Conservation (phyloP, 2,797 vertebrate species). For the Tiaroga cobitis region DNA sequence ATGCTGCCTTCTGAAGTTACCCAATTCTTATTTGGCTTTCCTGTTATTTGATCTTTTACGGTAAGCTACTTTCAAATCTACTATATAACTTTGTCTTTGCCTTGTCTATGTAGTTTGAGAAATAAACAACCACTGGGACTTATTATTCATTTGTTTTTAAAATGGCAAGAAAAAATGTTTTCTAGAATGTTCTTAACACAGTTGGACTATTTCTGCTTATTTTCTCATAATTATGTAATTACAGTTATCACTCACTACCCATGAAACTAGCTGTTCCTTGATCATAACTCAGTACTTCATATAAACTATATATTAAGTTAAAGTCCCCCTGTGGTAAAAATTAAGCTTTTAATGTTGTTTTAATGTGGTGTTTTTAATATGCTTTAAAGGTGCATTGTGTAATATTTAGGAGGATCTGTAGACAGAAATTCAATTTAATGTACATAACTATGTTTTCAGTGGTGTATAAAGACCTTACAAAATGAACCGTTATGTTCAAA, state of each 20-base stretch:
- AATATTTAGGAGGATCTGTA: too few species aligned
- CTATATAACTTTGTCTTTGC: slow-evolving; percentile 23
- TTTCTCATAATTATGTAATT: not conserved
- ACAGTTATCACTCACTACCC: not conserved
- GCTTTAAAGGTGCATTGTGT: too few species aligned
- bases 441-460: too few species aligned
- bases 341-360: too few species aligned
- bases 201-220: not conserved
- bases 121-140: not conserved
- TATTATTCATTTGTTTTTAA: not conserved
- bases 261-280: not conserved
- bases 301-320: not conserved
- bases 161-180: not conserved
- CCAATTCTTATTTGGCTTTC: slow-evolving; percentile 35
- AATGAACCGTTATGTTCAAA: too few species aligned
- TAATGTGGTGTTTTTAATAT: too few species aligned
- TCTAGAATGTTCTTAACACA: slow-evolving; percentile 5
- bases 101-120: not conserved
- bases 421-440: too few species aligned
- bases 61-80: slow-evolving; percentile 46
- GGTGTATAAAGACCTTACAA: too few species aligned
- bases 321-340: too few species aligned
- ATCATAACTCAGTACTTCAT: not conserved
- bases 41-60: slow-evolving; percentile 39
- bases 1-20: slow-evolving; percentile 44